phyloP scores from a whole-genome alignment of 2,797 vertebrate genomes.

The Cercopithecus petaurista region DNA sequence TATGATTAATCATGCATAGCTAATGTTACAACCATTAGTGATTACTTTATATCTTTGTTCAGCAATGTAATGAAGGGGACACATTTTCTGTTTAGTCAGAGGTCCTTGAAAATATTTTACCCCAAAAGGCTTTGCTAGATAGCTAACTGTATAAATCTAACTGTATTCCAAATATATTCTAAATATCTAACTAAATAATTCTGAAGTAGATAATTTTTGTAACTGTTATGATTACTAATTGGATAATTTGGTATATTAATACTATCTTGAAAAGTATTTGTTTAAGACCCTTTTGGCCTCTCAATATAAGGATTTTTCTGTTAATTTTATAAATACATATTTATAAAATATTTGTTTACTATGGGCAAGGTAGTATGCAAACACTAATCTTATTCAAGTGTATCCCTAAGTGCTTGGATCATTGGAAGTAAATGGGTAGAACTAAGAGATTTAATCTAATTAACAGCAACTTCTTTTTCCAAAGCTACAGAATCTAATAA shows the following conservation, averaged over 20 bases:
- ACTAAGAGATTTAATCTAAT: not conserved
- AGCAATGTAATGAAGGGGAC: not conserved
- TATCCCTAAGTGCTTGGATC: not conserved
- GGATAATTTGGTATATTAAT: not conserved
- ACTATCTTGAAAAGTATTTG: not conserved
- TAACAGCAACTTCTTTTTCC: not conserved
- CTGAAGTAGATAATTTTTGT: not conserved
- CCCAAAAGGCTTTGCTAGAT: not conserved
- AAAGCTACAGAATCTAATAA: not conserved
- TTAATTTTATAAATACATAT: slow-evolving; percentile 13
- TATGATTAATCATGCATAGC: slow-evolving; percentile 24
- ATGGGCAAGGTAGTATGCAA: not conserved
- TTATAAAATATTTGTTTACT: slow-evolving; percentile 17
- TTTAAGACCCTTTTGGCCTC: not conserved
- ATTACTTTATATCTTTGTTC: slow-evolving; percentile 47
- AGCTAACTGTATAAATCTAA: not conserved
- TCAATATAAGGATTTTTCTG: not conserved
- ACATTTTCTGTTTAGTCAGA: slow-evolving; percentile 48
- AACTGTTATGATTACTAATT: not conserved
- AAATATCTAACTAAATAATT: slow-evolving; percentile 29
- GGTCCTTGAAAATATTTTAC: not conserved
- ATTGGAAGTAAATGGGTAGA: not conserved
- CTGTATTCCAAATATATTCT: slow-evolving; percentile 3
- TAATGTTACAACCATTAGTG: slow-evolving; percentile 9
- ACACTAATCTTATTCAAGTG: not conserved